Base-by-base conservation (phyloP, 2,888 invertebrate species). In the Plagodis pulveraria region DNA sequence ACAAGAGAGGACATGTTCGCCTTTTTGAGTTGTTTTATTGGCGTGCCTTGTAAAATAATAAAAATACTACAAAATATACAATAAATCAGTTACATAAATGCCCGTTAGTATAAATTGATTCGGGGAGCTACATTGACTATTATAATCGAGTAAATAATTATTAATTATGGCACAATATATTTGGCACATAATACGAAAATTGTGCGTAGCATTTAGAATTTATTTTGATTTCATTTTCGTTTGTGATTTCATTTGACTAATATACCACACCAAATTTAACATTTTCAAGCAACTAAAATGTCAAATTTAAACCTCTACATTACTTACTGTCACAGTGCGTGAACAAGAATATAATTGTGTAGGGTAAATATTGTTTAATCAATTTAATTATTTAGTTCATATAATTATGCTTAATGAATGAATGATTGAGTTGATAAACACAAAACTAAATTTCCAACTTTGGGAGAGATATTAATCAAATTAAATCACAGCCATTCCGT, bases 181-280 rank as follows among this genome's bases (percentile, higher is more conserved):
- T 75, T 71, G 73, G 73, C 77, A 71, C 67, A 77, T 72, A 60
- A 61, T 62, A 56, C 55, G 63, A 47, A 58, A 65, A 55, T 73
- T 73, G 75, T 73, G 69, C 71, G 71, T 72, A 54, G 50, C 33
- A 56, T 59, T 64, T 56, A 62, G 59, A 63, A 55, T 56, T 60
- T 60, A 33, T 40, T 58, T 56, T 58, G 44, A 51, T 58, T 59
- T 44, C 22, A 5, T 36, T 33, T 52, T 42, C 55, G 36, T 58
- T 49, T 32, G 10, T 60, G 44, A 51, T 55, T 56, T 63, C 43
- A 57, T 51, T 63, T 60, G 42, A 61, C 50, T 45, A 55, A 50
- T 54, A 53, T 50, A 22, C 22, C 22, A 22, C 22, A 22, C 22
- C 22, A 22, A 22, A n/a, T n/a, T n/a, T n/a, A n/a, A n/a, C n/a